These are phyloP conservation scores for Enteromius treurensis DNA, from an alignment of 2,797 vertebrate species.

Conservation along the genomic window DNA sequence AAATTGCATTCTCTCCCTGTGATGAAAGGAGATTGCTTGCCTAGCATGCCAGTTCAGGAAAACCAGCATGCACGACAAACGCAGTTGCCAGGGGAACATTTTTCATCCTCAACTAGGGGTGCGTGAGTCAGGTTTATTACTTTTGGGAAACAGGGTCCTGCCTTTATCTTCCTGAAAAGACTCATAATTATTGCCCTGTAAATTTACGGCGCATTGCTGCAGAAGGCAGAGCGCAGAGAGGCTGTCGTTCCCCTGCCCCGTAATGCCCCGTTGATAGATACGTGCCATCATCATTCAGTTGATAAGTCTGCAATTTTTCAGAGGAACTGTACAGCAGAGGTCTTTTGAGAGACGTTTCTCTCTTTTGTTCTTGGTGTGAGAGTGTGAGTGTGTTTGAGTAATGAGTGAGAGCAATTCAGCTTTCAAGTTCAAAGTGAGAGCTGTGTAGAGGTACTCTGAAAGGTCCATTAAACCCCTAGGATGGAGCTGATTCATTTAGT, in stretches of 20 bases:
- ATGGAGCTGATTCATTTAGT: constrained; percentile 41
- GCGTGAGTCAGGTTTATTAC: constrained; percentile 62
- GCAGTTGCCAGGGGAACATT: constrained; percentile 58
- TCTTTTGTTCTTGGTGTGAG: constrained; percentile 51
- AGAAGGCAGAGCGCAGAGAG: constrained; percentile 28
- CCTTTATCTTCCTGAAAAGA: constrained; percentile 61
- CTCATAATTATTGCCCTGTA: constrained; percentile 61
- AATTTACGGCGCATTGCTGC: constrained; percentile 57
- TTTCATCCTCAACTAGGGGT: constrained; percentile 58
- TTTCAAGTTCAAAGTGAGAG: constrained; percentile 47
- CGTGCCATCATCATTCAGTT: constrained; percentile 57
- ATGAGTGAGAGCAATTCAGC: constrained; percentile 48
- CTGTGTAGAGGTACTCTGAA: constrained; percentile 38
- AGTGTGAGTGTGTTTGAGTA: constrained; percentile 44
- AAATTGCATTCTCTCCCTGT: constrained; percentile 50
- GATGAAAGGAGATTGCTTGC: constrained; percentile 58
- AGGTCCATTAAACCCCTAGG: constrained; percentile 44
- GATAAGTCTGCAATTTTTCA: constrained; percentile 54
- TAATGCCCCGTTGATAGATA: constrained; percentile 62
- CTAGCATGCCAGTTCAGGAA: constrained; percentile 44
- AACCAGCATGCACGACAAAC: constrained; percentile 53
- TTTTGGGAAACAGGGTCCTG: constrained; percentile 60
- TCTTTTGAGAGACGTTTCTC: constrained; percentile 55
- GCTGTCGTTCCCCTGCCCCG: constrained; percentile 39
- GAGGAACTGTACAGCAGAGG: constrained; percentile 49